These are phyloP conservation scores for Crossocerus cetratus DNA, from an alignment of 2,888 invertebrate species.

Conservation along the genomic window DNA sequence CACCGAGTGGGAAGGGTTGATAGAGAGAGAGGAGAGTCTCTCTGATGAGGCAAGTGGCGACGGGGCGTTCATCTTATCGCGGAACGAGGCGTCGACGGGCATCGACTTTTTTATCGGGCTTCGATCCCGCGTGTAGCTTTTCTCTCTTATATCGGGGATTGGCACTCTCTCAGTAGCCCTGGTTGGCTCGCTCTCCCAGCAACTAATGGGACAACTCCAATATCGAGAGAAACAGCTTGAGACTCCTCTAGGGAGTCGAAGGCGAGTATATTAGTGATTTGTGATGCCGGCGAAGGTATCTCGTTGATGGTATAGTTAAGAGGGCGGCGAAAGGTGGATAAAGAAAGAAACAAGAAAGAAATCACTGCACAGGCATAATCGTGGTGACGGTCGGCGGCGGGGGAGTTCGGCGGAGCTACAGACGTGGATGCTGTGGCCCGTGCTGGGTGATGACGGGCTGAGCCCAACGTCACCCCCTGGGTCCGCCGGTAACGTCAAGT, in stretches of 20 bases:
- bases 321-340: background rate
- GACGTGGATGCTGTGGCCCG: constrained; percentile 76
- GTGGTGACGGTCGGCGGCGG: constrained; percentile 32
- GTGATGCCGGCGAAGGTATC: background rate
- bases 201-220: background rate
- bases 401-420: constrained; percentile 51
- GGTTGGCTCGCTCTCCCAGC: background rate
- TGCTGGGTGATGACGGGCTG: constrained; percentile 75
- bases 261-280: background rate
- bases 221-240: background rate
- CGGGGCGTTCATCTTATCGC: constrained; percentile 61
- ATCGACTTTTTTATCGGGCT: constrained; percentile 56
- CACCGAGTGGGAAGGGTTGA: background rate
- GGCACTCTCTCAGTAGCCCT: too few species aligned
- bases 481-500: constrained; percentile 51
- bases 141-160: background rate
- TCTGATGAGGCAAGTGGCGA: constrained; percentile 53
- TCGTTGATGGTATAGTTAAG: background rate
- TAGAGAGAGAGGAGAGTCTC: constrained; percentile 26
- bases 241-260: background rate
- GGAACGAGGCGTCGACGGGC: constrained; percentile 61
- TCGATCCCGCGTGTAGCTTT: background rate
- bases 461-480: constrained; percentile 72
- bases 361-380: constrained; percentile 39
- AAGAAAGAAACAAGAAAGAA: constrained; percentile 29